These are phyloP conservation scores for Watersipora subatra DNA, from an alignment of 1,140 invertebrate genomes.

Conservation along the genomic window DNA sequence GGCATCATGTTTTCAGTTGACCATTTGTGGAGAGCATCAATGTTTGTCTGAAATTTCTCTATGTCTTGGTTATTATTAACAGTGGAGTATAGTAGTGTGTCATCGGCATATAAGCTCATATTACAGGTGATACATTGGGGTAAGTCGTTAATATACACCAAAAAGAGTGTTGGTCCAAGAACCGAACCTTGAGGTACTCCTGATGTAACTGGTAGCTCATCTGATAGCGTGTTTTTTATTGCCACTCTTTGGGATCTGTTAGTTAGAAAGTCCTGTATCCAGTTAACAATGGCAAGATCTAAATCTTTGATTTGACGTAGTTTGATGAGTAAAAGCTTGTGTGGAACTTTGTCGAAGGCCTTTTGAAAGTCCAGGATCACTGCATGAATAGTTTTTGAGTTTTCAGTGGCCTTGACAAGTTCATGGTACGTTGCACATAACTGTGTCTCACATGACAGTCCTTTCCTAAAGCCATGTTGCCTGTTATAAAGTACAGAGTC, in stretches of 20 bases:
- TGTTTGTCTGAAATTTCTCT: too few relatives aligned
- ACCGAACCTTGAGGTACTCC: conserved; percentile 16
- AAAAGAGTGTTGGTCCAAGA: conserved; percentile 15
- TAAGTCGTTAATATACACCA: conserved; percentile 16
- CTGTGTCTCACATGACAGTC: conserved; percentile 6
- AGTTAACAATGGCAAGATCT: conserved; percentile 2
- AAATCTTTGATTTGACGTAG: not conserved
- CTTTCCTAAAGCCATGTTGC: conserved; percentile 6
- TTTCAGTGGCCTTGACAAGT: not conserved
- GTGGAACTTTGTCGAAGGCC: conserved; percentile 5
- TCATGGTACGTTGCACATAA: conserved; percentile 3
- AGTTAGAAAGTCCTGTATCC: conserved; percentile 12
- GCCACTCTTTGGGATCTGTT: conserved; percentile 10
- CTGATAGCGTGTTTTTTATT: conserved; percentile 9
- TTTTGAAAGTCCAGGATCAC: conserved; percentile 7
- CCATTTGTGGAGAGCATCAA: too few relatives aligned
- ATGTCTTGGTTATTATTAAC: conserved; percentile 1
- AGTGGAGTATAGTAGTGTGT: conserved; percentile 10
- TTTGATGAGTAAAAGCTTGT: not conserved
- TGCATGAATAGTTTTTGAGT: not conserved
- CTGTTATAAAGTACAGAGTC: not conserved
- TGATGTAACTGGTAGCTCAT: conserved; percentile 8
- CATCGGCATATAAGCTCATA: conserved; percentile 12
- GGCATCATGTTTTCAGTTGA: too few relatives aligned
- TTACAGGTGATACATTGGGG: conserved; percentile 2